A percentile compares a stretch with the other conserved stretches of the same genome.
phyloP scores from a whole-genome alignment of 1,140 invertebrate species.

The Leptopilina clavipes region DNA sequence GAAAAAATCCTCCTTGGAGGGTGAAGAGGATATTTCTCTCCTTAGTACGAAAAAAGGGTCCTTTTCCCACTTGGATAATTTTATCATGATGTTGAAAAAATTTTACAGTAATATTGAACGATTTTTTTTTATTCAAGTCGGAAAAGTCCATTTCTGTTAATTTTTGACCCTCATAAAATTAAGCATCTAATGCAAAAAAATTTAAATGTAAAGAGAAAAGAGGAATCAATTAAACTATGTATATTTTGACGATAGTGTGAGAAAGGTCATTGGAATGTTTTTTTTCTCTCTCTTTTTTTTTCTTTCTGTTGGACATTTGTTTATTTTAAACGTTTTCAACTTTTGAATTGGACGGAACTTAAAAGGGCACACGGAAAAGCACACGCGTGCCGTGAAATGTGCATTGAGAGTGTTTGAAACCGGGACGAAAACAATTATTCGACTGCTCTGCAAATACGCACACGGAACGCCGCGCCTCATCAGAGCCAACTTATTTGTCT shows the following conservation, averaged over 20 bases:
- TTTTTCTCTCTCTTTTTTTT: neutral
- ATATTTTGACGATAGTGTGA: neutral
- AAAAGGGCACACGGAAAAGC: constrained; percentile 46
- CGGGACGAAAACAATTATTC: constrained; percentile 68
- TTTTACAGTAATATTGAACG: no score
- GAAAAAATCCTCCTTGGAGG: no score
- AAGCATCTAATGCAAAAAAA: neutral
- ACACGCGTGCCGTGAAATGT: constrained; percentile 41
- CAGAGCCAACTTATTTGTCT: constrained; percentile 68
- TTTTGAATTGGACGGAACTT: constrained; percentile 8
- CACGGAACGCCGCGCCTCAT: constrained; percentile 57
- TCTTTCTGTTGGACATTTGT: neutral
- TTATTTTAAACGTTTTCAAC: constrained; percentile 20
- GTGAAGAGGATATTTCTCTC: no score
- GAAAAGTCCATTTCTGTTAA: no score
- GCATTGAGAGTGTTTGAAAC: constrained; percentile 48
- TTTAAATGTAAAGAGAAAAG: constrained; percentile 14
- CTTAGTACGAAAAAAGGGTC: no score
- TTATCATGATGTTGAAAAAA: no score
- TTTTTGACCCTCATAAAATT: no score
- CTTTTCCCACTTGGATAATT: no score
- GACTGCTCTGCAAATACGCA: constrained; percentile 63
- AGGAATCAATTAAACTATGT: constrained; percentile 17
- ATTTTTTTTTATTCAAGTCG: no score
- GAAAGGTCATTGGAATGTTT: neutral